Evolutionary conservation across 2,888 invertebrate species (phyloP), one percentile per base, ranked within the genome.

Genomic region (Disparrhopalites patrizii): DNA sequence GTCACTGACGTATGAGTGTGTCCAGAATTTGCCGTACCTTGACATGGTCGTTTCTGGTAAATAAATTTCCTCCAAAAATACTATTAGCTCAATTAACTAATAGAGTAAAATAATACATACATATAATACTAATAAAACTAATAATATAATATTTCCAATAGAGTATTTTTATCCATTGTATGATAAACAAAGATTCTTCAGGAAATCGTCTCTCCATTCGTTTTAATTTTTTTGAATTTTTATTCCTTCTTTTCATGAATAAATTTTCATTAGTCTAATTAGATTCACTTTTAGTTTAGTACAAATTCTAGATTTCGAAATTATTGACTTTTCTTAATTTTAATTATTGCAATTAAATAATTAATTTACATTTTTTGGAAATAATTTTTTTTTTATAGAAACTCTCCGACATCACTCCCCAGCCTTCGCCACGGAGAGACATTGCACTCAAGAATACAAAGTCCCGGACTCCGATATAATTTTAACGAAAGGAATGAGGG

Each of bases 401-500:
- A 33, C 51, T 2, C 25, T 68, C 0, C 25, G 69, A 27, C 47
- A 64, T 25, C 64, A 64, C 27, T 64, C 69, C 8, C 63, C 62
- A 1, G 40, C 47, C 1, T 20, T 43, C 1, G 33, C 38, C 13
- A 23, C 38, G 4, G 69, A 69, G 20, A n/a, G 69, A 50, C 20
- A 20, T 36, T 54, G 54, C 27, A 61, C 57, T 10, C 38, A 40
- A 20, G 38, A 58, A 8, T 69, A 69, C 43, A n/a, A 38, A 38
- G 33, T 69, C 1, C 64, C 61, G 5, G 67, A 33, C 1, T 43
- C 51, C 7, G 50, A 67, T 18, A 13, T 56, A 10, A 28, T 31
- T 4, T 40, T 69, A 25, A 64, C 64, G 65, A 28, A 28, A 20
- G 54, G 54, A 54, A 31, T 20, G 30, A 3, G 30, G 20, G 20